Base-by-base conservation (phyloP, 64 coral and sea anemone species). In the Acropora tenuis region DNA sequence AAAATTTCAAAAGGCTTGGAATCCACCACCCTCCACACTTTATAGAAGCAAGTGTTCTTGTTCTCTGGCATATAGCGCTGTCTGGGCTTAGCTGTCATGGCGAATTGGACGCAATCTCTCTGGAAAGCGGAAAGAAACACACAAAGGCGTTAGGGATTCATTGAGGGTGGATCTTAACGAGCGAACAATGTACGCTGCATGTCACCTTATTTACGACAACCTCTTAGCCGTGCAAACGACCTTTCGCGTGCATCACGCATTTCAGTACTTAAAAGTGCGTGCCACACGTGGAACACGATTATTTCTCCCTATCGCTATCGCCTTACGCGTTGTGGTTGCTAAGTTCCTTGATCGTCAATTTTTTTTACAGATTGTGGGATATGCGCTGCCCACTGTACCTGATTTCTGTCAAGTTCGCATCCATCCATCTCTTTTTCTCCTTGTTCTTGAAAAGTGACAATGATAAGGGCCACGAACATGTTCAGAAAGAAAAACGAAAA, bases 41-140 rank as follows among this genome's bases (percentile, higher is more conserved):
- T 99, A 18, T 96, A 99, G 43, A 95, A 96, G 4, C 94, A 83
- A 8, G 97, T 99, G 41, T 83, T 89, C 78, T 96, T 93, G 76
- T 99, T 71, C 50, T 98, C 90, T 1, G 97, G 97, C 97, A 99
- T 99, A 69, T 96, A 99, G n/a, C 97, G 94, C 52, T 99, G 97
- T 69, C 97, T 95, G 50, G 97, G 97, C 79, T 91, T 96, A 18
- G 97, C 94, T 49, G 88, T 99, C 88, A 99, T 99, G 1, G 97
- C 97, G 80, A 99, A 99, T 58, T 99, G 97, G 67, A 99, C 93
- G 47, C 97, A 99, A 59, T 99, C 97, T 58, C 97, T 88, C 97
- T 99, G 50, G 30, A 67, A 75, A 91, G 43, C 42, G 5, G 13
- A 83, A 48, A 78, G 18, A 71, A 76, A 49, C 43, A 3, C 43